Percentiles rank a stretch among this genome's conserved stretches.
Evolutionary conservation across 2,888 invertebrate species (phyloP).

Genomic region (Sisyra nigra): DNA sequence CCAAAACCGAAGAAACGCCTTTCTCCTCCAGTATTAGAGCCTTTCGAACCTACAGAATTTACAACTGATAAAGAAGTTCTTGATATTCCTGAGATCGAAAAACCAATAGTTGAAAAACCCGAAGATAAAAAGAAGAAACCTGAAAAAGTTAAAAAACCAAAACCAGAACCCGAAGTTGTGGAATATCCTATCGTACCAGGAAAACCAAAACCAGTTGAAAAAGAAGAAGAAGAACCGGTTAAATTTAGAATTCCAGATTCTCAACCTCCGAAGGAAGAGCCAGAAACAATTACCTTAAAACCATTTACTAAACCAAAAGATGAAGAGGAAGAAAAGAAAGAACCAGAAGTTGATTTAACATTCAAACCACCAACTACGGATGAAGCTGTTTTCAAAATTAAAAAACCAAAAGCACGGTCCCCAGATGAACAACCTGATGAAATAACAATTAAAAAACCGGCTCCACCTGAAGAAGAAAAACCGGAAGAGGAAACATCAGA

Average conservation of each 20-base stretch:
- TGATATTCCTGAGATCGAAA: slow-evolving; percentile 20
- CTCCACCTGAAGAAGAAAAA: slow-evolving; percentile 26
- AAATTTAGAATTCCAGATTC: slow-evolving; percentile 19
- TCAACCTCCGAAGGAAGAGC: slow-evolving; percentile 16
- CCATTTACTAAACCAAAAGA: slow-evolving; percentile 10
- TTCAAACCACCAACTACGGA: slow-evolving; percentile 15
- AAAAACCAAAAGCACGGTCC: slow-evolving; percentile 17
- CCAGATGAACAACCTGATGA: slow-evolving; percentile 10
- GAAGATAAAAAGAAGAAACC: slow-evolving; percentile 17
- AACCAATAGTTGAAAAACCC: slow-evolving; percentile 18
- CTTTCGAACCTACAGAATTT: slow-evolving; percentile 15
- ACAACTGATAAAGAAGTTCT: slow-evolving; percentile 17
- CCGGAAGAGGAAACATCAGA: slow-evolving; percentile 10
- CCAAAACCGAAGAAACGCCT: slow-evolving; percentile 15
- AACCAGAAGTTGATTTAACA: slow-evolving; percentile 20
- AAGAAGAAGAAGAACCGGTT: slow-evolving; percentile 25
- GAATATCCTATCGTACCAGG: slow-evolving; percentile 27
- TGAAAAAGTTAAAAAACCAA: slow-evolving; percentile 19
- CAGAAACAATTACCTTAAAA: slow-evolving; percentile 16
- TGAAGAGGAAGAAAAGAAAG: slow-evolving; percentile 17
- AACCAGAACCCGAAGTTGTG: slow-evolving; percentile 25
- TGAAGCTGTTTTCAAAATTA: slow-evolving; percentile 19
- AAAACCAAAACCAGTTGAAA: slow-evolving; percentile 20
- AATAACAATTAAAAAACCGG: slow-evolving; percentile 15
- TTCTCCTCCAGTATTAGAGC: slow-evolving; percentile 14